A percentile compares a stretch with the other conserved stretches of the same genome.
phyloP scores from a whole-genome alignment of 2,113 vertebrate genomes.

The Callopanchax toddi region DNA sequence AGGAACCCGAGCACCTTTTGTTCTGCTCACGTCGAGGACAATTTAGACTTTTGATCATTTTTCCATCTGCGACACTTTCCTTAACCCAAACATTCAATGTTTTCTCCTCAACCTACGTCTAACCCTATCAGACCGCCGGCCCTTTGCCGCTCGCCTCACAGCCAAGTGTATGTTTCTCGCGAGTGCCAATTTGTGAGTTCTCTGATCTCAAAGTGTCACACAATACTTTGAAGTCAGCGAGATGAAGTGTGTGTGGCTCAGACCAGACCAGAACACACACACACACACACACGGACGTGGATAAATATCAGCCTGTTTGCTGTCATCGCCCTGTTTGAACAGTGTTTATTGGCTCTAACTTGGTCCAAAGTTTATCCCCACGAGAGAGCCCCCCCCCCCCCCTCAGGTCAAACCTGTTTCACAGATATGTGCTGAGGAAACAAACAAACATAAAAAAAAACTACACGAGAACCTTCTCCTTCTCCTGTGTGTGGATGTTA shows the following conservation, averaged over 20 bases:
- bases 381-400: conserved; percentile 10
- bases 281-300: background rate
- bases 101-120: conserved; percentile 41
- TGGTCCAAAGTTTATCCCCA: conserved; percentile 47
- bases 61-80: conserved; percentile 37
- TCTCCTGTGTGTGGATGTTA: no score
- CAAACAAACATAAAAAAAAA: no score
- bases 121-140: conserved; percentile 27
- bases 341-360: conserved; percentile 58
- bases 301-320: conserved; percentile 3
- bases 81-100: conserved; percentile 49
- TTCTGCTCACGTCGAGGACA: conserved; percentile 21
- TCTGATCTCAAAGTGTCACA: conserved; percentile 56
- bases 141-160: conserved; percentile 31
- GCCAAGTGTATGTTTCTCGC: conserved; percentile 40
- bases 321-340: conserved; percentile 42
- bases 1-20: background rate
- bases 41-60: conserved; percentile 51
- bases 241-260: background rate
- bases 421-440: conserved; percentile 25
- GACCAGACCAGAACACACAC: background rate
- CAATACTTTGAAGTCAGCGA: conserved; percentile 31
- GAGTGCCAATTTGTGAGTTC: conserved; percentile 48
- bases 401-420: conserved; percentile 60
- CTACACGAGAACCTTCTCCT: no score